Evolutionary conservation across 2,113 vertebrate genomes (phyloP).

Genomic region (Calypte anna): DNA sequence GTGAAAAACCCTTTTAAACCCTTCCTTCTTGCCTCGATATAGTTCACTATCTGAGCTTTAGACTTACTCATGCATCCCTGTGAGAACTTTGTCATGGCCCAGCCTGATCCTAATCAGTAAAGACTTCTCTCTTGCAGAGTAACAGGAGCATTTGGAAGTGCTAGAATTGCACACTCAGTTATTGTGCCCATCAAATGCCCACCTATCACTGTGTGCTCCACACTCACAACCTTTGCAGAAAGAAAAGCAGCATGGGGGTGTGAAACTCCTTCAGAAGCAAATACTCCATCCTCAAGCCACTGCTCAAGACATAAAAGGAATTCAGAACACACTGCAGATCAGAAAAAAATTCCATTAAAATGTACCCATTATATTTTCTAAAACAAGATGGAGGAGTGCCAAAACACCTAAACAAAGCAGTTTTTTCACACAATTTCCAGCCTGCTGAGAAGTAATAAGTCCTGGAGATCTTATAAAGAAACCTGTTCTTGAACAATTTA

Average conservation of each 20-base stretch:
- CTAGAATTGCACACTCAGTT: not conserved
- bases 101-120: not conserved
- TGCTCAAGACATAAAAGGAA: conserved; percentile 1
- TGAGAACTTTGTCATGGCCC: not conserved
- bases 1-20: not conserved
- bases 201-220: not conserved
- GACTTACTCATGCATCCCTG: not conserved
- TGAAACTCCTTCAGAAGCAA: conserved; percentile 11
- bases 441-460: conserved; percentile 53
- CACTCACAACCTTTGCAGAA: not conserved
- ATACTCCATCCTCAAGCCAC: not conserved
- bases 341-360: conserved; percentile 31
- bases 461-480: conserved; percentile 49
- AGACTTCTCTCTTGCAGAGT: not conserved
- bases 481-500: conserved; percentile 49
- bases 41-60: not conserved
- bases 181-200: not conserved
- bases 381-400: conserved; percentile 33
- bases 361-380: conserved; percentile 25
- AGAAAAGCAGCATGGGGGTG: conserved; percentile 3
- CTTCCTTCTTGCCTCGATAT: not conserved
- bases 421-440: conserved; percentile 32
- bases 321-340: not conserved
- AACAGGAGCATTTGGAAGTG: not conserved
- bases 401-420: conserved; percentile 53